Evolutionary conservation across 1,140 invertebrate genomes (phyloP).

Genomic region (Lepidurus apus): DNA sequence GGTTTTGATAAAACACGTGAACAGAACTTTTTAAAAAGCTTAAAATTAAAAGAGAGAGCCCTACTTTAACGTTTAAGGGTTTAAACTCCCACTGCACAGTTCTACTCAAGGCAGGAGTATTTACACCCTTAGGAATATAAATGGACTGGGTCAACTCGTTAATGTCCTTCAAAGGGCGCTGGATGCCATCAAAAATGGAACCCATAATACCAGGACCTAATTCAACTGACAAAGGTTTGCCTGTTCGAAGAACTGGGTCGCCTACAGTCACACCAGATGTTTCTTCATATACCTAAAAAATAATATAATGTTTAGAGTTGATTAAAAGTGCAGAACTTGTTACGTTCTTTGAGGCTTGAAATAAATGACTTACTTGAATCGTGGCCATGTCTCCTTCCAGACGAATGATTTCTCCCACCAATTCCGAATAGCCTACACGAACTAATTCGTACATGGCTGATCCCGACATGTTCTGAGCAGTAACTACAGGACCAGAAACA

Average conservation of each 20-base stretch:
- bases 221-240: constrained; percentile 96
- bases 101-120: constrained; percentile 82
- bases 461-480: constrained; percentile 97
- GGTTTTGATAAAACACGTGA: constrained; percentile 30
- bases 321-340: neutral
- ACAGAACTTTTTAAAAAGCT: neutral
- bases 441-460: constrained; percentile 99
- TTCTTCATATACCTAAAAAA: constrained; percentile 88
- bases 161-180: constrained; percentile 95
- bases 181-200: constrained; percentile 98
- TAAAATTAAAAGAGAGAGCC: neutral
- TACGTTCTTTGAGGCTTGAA: neutral
- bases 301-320: neutral
- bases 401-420: constrained; percentile 99
- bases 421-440: constrained; percentile 92
- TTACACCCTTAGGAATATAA: constrained; percentile 99
- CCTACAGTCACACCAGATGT: constrained; percentile 99
- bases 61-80: constrained; percentile 76
- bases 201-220: constrained; percentile 98
- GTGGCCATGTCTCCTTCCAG: constrained; percentile 99
- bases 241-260: constrained; percentile 95
- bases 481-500: constrained; percentile 97
- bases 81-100: constrained; percentile 87
- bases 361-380: constrained; percentile 68
- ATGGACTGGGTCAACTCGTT: constrained; percentile 88